A percentile compares a stretch with the other conserved stretches of the same genome.
Evolutionary conservation across 2,888 invertebrate genomes (phyloP).

Genomic region (Oxystoma pomonae): DNA sequence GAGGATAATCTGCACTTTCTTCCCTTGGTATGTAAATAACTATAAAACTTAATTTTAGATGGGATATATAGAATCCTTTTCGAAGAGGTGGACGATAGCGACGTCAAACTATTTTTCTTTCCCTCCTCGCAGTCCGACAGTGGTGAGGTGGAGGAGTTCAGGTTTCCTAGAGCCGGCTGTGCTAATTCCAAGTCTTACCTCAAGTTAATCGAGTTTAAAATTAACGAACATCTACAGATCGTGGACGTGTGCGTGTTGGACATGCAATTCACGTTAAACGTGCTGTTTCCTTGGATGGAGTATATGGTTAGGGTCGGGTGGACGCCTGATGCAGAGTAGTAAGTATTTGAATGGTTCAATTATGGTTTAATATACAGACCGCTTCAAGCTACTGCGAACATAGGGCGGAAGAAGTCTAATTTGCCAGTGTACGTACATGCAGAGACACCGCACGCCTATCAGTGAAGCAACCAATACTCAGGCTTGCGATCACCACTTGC

Average conservation of each 20-base stretch:
- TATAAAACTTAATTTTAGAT: too few relatives aligned
- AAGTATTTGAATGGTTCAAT: too few relatives aligned
- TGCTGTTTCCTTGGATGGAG: conserved; percentile 89
- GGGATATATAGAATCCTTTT: conserved; percentile 77
- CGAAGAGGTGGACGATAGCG: conserved; percentile 84
- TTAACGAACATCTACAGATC: conserved; percentile 63
- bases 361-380: too few relatives aligned
- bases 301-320: conserved; percentile 94
- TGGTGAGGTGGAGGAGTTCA: conserved; percentile 79
- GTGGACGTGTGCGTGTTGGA: conserved; percentile 72
- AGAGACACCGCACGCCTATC: too few relatives aligned
- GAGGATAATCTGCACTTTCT: too few relatives aligned
- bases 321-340: conserved; percentile 89
- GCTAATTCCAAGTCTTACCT: conserved; percentile 87
- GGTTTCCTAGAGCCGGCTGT: conserved; percentile 85
- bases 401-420: too few relatives aligned
- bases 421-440: too few relatives aligned
- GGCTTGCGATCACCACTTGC: too few relatives aligned
- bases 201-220: conserved; percentile 77
- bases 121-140: conserved; percentile 76
- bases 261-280: conserved; percentile 69
- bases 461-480: too few relatives aligned
- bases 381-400: too few relatives aligned
- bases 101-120: conserved; percentile 87
- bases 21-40: too few relatives aligned